These are phyloP conservation scores for Acanthosoma haemorrhoidale DNA, from an alignment of 2,888 invertebrate species.

Conservation along the genomic window DNA sequence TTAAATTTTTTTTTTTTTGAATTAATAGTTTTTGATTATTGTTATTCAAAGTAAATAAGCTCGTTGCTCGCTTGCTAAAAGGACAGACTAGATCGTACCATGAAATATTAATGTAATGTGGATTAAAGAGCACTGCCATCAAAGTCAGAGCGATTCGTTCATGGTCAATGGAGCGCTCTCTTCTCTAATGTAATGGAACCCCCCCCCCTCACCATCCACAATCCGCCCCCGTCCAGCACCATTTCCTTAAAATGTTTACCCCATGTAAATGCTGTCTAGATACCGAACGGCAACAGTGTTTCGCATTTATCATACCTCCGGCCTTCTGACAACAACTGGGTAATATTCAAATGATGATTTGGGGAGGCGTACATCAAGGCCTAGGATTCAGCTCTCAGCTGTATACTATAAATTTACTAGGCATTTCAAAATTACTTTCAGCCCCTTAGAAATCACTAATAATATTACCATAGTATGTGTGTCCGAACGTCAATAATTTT, in stretches of 20 bases:
- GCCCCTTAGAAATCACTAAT: too few species aligned
- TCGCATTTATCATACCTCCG: neutral
- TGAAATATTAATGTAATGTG: conserved; percentile 5
- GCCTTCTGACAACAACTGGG: too few species aligned
- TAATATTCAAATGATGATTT: too few species aligned
- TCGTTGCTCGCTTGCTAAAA: neutral
- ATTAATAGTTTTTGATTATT: neutral
- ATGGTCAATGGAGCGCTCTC: neutral
- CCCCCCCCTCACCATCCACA: neutral
- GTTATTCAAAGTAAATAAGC: neutral
- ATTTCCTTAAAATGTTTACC: neutral
- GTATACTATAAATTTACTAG: too few species aligned
- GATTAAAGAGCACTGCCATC: conserved; percentile 2
- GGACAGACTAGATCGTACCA: neutral
- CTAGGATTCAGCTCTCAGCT: too few species aligned
- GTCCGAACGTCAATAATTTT: too few species aligned
- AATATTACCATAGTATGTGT: too few species aligned
- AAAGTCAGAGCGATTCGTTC: neutral
- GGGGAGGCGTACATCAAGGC: too few species aligned
- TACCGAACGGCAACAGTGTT: neutral
- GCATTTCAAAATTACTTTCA: too few species aligned
- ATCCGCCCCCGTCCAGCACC: neutral
- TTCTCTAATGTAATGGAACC: neutral
- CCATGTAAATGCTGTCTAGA: neutral
- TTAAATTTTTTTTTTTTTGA: too few species aligned